Percentiles rank a stretch among this genome's conserved stretches.
Conservation (phyloP, 2,797 vertebrate species). For the Hippoglossus hippoglossus region DNA sequence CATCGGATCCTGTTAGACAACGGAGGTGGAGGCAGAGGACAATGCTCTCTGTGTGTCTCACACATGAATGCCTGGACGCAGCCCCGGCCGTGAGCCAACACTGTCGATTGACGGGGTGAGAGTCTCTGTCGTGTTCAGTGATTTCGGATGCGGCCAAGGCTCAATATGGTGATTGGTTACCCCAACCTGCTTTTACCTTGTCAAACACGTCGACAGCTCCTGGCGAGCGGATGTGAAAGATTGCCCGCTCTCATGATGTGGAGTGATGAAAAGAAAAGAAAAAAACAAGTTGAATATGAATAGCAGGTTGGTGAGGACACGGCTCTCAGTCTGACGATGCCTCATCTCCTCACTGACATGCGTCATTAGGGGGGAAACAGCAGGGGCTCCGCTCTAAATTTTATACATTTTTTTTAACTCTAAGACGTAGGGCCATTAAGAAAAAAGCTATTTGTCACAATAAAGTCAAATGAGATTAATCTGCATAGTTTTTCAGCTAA, state of each 20-base stretch:
- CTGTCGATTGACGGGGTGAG: slow-evolving; percentile 26
- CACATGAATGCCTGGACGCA: slow-evolving; percentile 20
- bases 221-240: not conserved
- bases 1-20: slow-evolving; percentile 38
- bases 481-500: slow-evolving; percentile 20
- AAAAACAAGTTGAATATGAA: slow-evolving; percentile 20
- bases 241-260: not conserved
- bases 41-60: slow-evolving; percentile 31
- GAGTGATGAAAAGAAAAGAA: slow-evolving; percentile 6
- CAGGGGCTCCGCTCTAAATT: slow-evolving; percentile 51
- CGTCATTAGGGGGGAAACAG: slow-evolving; percentile 66
- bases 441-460: slow-evolving; percentile 45
- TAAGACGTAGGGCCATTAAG: slow-evolving; percentile 50
- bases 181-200: slow-evolving; percentile 39
- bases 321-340: slow-evolving; percentile 26
- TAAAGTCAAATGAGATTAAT: slow-evolving; percentile 46
- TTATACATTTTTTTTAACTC: slow-evolving; percentile 16
- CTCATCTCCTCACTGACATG: slow-evolving; percentile 61
- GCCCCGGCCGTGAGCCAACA: slow-evolving; percentile 18
- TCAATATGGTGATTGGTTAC: slow-evolving; percentile 37
- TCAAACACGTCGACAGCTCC: slow-evolving; percentile 35
- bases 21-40: slow-evolving; percentile 19
- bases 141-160: slow-evolving; percentile 18
- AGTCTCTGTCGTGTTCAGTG: slow-evolving; percentile 42
- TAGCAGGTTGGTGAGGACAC: slow-evolving; percentile 20